Base-by-base conservation (phyloP, 2,113 vertebrate species). In the Sinocyclocheilus grahami region DNA sequence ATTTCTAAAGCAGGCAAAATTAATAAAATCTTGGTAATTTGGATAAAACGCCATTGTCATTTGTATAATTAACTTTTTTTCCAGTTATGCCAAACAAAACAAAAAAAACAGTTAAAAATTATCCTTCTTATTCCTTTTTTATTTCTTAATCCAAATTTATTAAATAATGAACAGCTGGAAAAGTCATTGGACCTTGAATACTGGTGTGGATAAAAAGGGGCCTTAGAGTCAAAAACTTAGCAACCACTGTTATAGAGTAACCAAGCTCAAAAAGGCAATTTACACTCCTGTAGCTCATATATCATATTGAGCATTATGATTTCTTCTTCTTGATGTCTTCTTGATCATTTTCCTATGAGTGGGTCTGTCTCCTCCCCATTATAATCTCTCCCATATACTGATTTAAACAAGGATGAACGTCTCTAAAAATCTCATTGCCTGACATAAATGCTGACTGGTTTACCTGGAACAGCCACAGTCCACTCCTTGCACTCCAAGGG, bases 401-500 rank as follows among this genome's bases (percentile, higher is more conserved):
- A 39, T 71, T 39, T 39, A 39, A 72, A 42, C 18, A 42, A 72
- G 37, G 14, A 42, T 16, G 5, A n/a, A 3, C 2, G 9, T 74
- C 18, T 74, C 5, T n/a, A 42, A 30, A 78, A 55, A 2, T 18
- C 24, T 55, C 46, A 18, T 4, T 18, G 48, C 75, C 7, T 78
- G 24, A 37, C 53, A 13, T 30, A 18, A 4, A 58, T 10, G 53
- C 65, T 71, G 63, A 63, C 11, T 51, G 30, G 60, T 87, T 90
- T 95, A 98, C 98, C 98, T 95, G 98, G 97, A 78, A 99, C 95
- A 83, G 98, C 97, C 85, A 99, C 96, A 90, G 97, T 99, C 97
- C 97, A 99, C 86, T 99, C 98, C 92, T 98, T 97, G 91, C 98
- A 99, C 90, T 95, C 97, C 94, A 97, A 95, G 83, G 93, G 58